Evolutionary conservation across 2,797 vertebrate genomes (phyloP).

Genomic region (Margarornis squamiger): DNA sequence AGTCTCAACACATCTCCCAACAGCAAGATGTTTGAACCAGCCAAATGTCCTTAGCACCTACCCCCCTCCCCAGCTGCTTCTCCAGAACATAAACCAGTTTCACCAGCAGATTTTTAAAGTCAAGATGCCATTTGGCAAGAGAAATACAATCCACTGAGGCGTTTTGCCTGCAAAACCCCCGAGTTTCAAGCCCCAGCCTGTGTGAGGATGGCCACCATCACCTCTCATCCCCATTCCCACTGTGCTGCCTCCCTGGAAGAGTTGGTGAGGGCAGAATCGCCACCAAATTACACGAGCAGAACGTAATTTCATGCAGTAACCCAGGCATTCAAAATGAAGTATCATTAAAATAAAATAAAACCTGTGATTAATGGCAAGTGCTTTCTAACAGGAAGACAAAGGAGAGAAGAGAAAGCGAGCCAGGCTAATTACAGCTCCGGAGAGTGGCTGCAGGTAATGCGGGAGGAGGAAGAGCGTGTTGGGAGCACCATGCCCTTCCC

Average conservation of each 20-base stretch:
- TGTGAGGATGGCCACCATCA: background rate
- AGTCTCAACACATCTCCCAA: background rate
- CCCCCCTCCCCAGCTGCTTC: background rate
- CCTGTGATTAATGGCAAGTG: constrained; percentile 22
- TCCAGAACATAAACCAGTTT: background rate
- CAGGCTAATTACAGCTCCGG: constrained; percentile 44
- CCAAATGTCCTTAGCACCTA: constrained; percentile 7
- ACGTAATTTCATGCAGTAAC: background rate
- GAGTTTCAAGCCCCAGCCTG: background rate
- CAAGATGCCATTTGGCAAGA: background rate
- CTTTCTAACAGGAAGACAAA: constrained; percentile 48
- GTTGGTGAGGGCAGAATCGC: rapidly evolving
- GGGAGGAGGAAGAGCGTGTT: background rate
- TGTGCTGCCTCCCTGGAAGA: background rate
- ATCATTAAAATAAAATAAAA: constrained; percentile 24
- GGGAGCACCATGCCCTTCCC: background rate
- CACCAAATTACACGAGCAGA: background rate
- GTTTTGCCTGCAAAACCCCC: background rate
- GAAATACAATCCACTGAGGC: background rate
- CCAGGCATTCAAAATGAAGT: constrained; percentile 15
- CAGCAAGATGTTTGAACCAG: background rate
- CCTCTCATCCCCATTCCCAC: background rate
- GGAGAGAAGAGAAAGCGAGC: constrained; percentile 25
- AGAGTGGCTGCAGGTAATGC: constrained; percentile 31
- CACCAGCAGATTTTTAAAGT: background rate